phyloP scores from a whole-genome alignment of 2,797 vertebrate genomes.

The Enoplosus armatus region DNA sequence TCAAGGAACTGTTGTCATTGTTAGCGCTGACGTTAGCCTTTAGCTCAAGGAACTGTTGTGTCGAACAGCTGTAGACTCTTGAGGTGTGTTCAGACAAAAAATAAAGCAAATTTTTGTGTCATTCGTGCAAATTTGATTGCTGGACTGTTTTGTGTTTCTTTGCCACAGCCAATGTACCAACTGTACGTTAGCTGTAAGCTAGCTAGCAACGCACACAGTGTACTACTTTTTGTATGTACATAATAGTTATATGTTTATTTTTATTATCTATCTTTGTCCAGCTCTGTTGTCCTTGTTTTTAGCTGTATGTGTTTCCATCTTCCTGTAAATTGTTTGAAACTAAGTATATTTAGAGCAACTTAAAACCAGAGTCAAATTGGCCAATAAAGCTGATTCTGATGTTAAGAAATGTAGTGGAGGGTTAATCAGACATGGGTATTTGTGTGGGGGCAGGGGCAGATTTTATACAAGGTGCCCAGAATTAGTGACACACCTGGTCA shows the following conservation, averaged over 20 bases:
- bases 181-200: too few relatives aligned
- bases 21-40: background rate
- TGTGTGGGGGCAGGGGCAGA: background rate
- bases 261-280: background rate
- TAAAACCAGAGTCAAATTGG: background rate
- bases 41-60: background rate
- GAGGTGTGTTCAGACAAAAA: too few relatives aligned
- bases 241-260: background rate
- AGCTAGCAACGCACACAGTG: too few relatives aligned
- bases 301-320: background rate
- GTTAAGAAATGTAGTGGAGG: background rate
- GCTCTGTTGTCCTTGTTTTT: too few relatives aligned
- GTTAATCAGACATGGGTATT: too few relatives aligned
- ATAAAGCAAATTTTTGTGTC: too few relatives aligned
- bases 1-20: background rate
- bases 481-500: slow-evolving; percentile 14
- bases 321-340: too few relatives aligned
- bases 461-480: background rate
- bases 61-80: too few relatives aligned
- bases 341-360: too few relatives aligned
- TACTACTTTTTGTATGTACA: background rate
- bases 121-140: too few relatives aligned
- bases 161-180: too few relatives aligned
- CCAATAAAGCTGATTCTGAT: background rate
- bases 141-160: too few relatives aligned